Evolutionary conservation across 2,888 invertebrate genomes (phyloP), one percentile per base, ranked within the genome.

Genomic region (Dendrolimus houi): DNA sequence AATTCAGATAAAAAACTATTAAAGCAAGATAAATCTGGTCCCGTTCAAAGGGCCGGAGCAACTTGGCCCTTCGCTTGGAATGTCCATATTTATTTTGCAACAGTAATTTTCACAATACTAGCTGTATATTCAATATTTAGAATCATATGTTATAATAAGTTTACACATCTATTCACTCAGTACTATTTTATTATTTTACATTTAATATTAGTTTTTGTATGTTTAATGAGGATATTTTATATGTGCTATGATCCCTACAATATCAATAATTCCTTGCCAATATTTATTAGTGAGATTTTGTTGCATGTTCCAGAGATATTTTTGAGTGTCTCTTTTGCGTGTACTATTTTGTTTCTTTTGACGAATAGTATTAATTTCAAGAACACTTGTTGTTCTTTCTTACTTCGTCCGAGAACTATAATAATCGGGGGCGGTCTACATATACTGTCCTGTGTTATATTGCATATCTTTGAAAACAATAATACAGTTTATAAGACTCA

Each of bases 161-260:
- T 95, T 68, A 96, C 96, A 8, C 96, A 97, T 82, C 92, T 98
- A 61, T 94, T 98, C 70, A 95, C 96, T 2, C 96, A 96, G 75
- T 95, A 96, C 59, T 98, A 97, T 79, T 98, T 97, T 81, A 92
- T 98, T 41, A 95, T 96, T 52, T 92, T 98, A 29, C 96, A 97
- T 84, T 84, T 96, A 55, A 93, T 97, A 66, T 85, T 98, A 58
- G 95, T 97, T 9, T 92, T 95, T 10, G 94, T 97, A 54, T 97
- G 98, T 75, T 92, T 95, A 14, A 90, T 96, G 74, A 92, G 97
- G 56, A 96, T 97, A 68, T 95, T 96, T 69, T 97, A 97, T 76
- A 92, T 98, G 68, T 95, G 97, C 68, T 96, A 97, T 76, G 98
- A 98, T 84, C 96, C 97, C 0, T 98, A 98, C 78, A 98, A 98